These are phyloP conservation scores for Antennarius maculatus DNA, from an alignment of 2,797 vertebrate species.

Conservation along the genomic window DNA sequence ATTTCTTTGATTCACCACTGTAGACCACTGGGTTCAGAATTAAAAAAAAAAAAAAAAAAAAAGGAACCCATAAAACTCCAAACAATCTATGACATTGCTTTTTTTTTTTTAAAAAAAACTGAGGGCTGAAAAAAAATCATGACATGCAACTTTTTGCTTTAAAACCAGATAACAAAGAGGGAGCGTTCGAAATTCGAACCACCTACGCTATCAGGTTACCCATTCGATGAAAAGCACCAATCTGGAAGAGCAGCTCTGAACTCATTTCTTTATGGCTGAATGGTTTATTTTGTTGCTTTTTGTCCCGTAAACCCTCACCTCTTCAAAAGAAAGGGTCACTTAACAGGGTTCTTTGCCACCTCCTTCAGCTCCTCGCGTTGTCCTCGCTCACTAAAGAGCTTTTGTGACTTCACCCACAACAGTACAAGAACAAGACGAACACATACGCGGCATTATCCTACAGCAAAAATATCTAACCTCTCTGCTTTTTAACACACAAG, in stretches of 20 bases:
- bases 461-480: constrained; percentile 35
- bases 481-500: constrained; percentile 18
- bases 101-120: constrained; percentile 22
- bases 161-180: constrained; percentile 49
- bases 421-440: constrained; percentile 42
- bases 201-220: constrained; percentile 57
- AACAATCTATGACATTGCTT: constrained; percentile 47
- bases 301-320: constrained; percentile 46
- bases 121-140: constrained; percentile 35
- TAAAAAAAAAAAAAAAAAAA: constrained; percentile 50
- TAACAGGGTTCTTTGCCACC: constrained; percentile 48
- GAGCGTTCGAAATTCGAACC: constrained; percentile 59
- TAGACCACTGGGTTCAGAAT: constrained; percentile 31
- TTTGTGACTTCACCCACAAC: constrained; percentile 55
- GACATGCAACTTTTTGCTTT: constrained; percentile 47
- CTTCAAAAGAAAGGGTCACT: constrained; percentile 55
- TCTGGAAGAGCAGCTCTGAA: constrained; percentile 40
- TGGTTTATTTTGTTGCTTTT: constrained; percentile 59
- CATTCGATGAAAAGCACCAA: constrained; percentile 41
- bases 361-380: constrained; percentile 56
- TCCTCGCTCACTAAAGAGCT: constrained; percentile 35
- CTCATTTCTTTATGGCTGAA: constrained; percentile 45
- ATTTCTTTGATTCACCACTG: constrained; percentile 54
- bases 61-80: constrained; percentile 32
- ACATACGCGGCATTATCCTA: constrained; percentile 38